Percentiles rank a stretch among this genome's conserved stretches.
phyloP scores from a whole-genome alignment of 2,888 invertebrate genomes.

The Cantharis nigra region DNA sequence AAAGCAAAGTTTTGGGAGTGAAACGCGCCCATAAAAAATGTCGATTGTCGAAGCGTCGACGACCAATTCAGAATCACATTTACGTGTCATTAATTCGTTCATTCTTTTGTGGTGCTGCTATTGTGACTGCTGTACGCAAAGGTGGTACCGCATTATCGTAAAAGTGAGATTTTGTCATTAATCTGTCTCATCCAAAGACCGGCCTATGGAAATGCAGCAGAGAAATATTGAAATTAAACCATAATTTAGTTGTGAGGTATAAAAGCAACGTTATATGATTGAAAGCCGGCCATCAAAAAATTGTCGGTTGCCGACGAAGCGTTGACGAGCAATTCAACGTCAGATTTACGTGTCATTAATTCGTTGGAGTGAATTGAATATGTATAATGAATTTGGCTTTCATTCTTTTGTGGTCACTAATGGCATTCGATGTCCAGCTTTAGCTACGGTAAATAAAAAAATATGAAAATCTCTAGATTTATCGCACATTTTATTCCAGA shows the following conservation, averaged over 20 bases:
- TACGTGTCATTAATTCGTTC: background rate
- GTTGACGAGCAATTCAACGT: background rate
- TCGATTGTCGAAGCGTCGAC: background rate
- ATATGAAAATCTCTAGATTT: background rate
- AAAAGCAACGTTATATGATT: background rate
- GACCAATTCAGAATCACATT: background rate
- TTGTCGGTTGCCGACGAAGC: background rate
- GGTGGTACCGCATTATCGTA: background rate
- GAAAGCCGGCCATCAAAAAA: background rate
- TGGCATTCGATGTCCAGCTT: slow-evolving; percentile 11
- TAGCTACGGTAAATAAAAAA: slow-evolving; percentile 5
- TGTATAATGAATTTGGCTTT: slow-evolving; percentile 7
- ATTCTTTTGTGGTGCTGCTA: slow-evolving; percentile 9
- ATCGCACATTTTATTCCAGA: background rate
- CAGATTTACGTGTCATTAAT: background rate
- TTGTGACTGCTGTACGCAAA: background rate
- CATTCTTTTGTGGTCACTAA: slow-evolving; percentile 9
- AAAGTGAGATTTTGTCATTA: background rate
- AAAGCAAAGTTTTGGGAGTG: background rate
- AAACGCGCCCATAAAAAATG: background rate
- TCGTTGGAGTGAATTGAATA: slow-evolving; percentile 12
- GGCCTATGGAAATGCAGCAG: too few relatives aligned
- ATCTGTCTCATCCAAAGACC: too few relatives aligned
- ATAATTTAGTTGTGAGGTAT: background rate
- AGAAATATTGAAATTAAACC: background rate